Base-by-base conservation (phyloP, 2,113 vertebrate genomes). In the Amazona vittata region DNA sequence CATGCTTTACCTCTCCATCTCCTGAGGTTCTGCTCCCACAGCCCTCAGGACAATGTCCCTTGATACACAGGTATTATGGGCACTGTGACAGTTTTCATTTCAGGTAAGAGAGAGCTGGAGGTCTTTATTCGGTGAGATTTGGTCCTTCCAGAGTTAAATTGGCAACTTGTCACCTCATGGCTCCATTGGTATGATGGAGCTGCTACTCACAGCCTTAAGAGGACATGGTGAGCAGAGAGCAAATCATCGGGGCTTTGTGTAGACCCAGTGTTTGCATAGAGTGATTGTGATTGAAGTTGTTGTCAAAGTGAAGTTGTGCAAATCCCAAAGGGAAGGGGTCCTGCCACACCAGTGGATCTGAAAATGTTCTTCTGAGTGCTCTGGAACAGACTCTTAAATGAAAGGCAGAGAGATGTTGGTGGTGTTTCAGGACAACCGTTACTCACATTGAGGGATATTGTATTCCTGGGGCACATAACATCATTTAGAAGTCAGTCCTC, bases 131-230 rank as follows among this genome's bases (percentile, higher is more conserved):
- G 15, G 35, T 19, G 49, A 57, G 9, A 24, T 65, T 69, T 5
- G 12, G 22, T n/a, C 16, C 37, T 78, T 65, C 29, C 35, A 60
- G 33, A 52, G 10, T 47, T 14, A 18, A 49, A 63, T 0, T 22
- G 53, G 55, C 0, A 1, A 13, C 33, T 3, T 4, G 35, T 5
- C 26, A 35, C 14, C 41, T 15, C 4, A 0, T 35, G 31, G 31
- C 33, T 55, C 57, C 1, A 0, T 31, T 1, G 0, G 17, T n/a
- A 2, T n/a, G 55, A 39, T 2, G 4, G 82, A 65, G 35, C 15
- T 74, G 74, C 57, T 71, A 39, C 75, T 65, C 4, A 0, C 37
- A 83, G 76, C 63, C 29, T 64, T 37, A 68, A 69, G 81, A 46
- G 83, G 43, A 62, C 9, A 3, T 2, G 19, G 15, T 0, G 5